Conservation (phyloP, 2,888 invertebrate genomes). For the Priocnemis perturbator region DNA sequence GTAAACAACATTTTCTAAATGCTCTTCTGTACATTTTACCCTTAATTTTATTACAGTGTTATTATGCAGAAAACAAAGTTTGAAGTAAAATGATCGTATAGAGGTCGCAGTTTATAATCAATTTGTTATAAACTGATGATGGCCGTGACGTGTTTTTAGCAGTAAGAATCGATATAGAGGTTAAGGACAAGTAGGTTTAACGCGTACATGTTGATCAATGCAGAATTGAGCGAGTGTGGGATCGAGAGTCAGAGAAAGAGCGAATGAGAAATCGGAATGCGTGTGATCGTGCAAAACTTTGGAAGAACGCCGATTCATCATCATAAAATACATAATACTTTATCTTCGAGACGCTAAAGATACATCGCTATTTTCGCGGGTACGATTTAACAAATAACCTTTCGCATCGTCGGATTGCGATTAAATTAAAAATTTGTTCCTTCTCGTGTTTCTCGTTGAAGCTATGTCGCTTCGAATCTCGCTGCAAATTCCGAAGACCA, state of each 20-base stretch:
- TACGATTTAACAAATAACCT: slow-evolving; percentile 12
- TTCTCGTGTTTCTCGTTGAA: slow-evolving; percentile 14
- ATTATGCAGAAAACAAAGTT: slow-evolving; percentile 45
- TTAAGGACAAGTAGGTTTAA: slow-evolving; percentile 39
- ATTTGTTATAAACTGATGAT: slow-evolving; percentile 59
- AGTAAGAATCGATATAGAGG: slow-evolving; percentile 41
- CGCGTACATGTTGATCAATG: slow-evolving; percentile 47
- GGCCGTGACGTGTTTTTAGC: slow-evolving; percentile 20
- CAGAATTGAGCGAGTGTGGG: slow-evolving; percentile 20
- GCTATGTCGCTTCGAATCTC: slow-evolving; percentile 6
- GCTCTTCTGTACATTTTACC: slow-evolving; percentile 74
- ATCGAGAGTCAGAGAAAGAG: slow-evolving; percentile 31
- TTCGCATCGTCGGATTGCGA: not conserved
- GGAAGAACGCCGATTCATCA: slow-evolving; percentile 40
- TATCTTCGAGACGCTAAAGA: slow-evolving; percentile 32
- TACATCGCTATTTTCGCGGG: slow-evolving; percentile 34
- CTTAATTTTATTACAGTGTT: slow-evolving; percentile 69
- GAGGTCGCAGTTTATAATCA: slow-evolving; percentile 56
- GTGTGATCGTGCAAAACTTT: slow-evolving; percentile 21
- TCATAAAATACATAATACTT: slow-evolving; percentile 41
- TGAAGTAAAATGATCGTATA: slow-evolving; percentile 44
- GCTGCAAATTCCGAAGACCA: slow-evolving; percentile 12
- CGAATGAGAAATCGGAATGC: slow-evolving; percentile 30
- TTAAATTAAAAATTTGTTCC: not conserved
- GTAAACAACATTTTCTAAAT: slow-evolving; percentile 67